Evolutionary conservation across 2,888 invertebrate species (phyloP).

Genomic region (Lepeophtheirus nordmannii): DNA sequence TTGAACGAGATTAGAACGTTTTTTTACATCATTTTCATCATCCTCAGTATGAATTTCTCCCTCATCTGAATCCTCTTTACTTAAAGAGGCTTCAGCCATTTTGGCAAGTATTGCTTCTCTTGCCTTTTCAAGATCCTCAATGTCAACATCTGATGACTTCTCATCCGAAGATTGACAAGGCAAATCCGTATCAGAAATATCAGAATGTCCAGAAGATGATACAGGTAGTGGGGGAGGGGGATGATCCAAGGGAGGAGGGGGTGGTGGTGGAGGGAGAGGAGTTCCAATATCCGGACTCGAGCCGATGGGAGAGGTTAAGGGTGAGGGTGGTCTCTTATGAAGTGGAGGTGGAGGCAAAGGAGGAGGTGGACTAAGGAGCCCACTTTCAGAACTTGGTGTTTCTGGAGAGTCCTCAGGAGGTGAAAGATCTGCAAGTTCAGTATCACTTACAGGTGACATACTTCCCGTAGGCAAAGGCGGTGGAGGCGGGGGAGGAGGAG

Average conservation of each 20-base stretch:
- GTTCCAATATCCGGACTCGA: not conserved
- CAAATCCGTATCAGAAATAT: conserved; percentile 13
- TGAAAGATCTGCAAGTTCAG: conserved; percentile 19
- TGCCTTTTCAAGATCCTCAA: conserved; percentile 11
- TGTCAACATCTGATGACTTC: conserved; percentile 6
- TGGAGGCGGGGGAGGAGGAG: conserved; percentile 22
- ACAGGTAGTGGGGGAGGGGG: not conserved
- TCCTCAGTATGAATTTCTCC: conserved; percentile 1
- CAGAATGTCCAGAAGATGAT: not conserved
- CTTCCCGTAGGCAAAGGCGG: no score
- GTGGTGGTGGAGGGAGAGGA: no score
- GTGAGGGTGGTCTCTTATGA: conserved; percentile 8
- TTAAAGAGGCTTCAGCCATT: conserved; percentile 9
- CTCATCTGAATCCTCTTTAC: not conserved
- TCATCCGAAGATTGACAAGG: not conserved
- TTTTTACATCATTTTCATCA: not conserved
- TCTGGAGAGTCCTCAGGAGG: conserved; percentile 17
- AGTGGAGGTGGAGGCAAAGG: conserved; percentile 9
- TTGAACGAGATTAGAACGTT: not conserved
- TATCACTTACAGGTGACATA: conserved; percentile 17
- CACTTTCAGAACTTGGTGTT: not conserved
- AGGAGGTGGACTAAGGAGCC: conserved; percentile 1
- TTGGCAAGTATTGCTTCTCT: conserved; percentile 1
- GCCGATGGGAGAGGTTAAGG: conserved; percentile 13
- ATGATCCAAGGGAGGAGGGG: not conserved